Evolutionary conservation across 2,113 vertebrate genomes (phyloP), one percentile per base, ranked within the genome.

Genomic region (Coregonus clupeaformis): DNA sequence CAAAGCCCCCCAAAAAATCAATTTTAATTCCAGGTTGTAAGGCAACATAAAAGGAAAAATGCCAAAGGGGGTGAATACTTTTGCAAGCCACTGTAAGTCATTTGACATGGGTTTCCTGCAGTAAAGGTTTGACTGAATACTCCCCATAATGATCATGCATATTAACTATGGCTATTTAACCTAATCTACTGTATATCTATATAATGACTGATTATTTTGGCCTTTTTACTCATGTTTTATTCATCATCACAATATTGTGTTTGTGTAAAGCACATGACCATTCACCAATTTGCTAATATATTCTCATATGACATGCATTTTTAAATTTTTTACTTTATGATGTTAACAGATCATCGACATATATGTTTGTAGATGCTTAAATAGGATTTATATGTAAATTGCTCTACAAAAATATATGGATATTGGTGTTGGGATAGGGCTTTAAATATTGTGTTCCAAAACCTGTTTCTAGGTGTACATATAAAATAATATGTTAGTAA

Each of bases 401-500:
- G 18, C 64, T 71, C 20, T 71, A 68, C 20, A 64, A n/a, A 77
- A 45, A 69, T 60, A 64, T 68, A 6, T 64, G 63, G 77, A 80
- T 77, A 77, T 82, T 79, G 72, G 52, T 68, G 59, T 74, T 72
- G 75, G 69, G 29, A 27, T 72, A 64, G 49, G 75, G 79, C 47
- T 68, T 74, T 68, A 42, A 55, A 75, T 71, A 77, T 66, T 55
- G 9, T 49, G 71, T 66, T 55, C 82, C 87, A 90, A 89, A 80
- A 84, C 86, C 91, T 93, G 93, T 93, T 93, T 69, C 75, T 89
- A 89, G 91, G 64, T 94, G 91, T 96, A 78, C 86, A 94, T 86
- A 96, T 80, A 80, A 88, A 83, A 90, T 89, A 87, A 74, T 80
- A 84, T 88, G 90, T 93, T 91, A 91, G 87, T 90, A 87, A 90